Conservation (phyloP, 2,888 invertebrate genomes). For the Rambutsinella grinnellia region DNA sequence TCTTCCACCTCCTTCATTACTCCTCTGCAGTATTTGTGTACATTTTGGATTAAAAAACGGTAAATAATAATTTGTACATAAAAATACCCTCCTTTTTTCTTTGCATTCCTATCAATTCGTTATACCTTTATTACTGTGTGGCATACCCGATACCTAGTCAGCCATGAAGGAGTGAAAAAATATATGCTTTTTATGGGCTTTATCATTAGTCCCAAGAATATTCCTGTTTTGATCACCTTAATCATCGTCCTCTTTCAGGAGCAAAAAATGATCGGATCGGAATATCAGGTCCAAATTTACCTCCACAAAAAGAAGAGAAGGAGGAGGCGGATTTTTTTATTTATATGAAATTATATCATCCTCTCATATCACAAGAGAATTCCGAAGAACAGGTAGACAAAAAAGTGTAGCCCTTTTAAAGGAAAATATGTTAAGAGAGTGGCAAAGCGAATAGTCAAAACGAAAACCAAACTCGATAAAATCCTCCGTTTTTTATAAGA, state of each 20-base stretch:
- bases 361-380: not conserved
- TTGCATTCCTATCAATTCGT: conserved; percentile 13
- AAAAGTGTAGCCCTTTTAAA: too few relatives aligned
- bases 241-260: not conserved
- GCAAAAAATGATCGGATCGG: not conserved
- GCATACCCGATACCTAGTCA: not conserved
- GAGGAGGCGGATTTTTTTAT: conserved; percentile 13
- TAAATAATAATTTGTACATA: conserved; percentile 34
- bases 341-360: not conserved
- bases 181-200: not conserved
- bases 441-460: too few relatives aligned
- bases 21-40: not conserved
- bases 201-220: not conserved
- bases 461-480: not conserved
- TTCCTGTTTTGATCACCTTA: not conserved
- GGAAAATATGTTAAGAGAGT: too few relatives aligned
- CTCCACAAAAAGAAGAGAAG: not conserved
- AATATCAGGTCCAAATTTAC: not conserved
- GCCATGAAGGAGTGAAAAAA: not conserved
- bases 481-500: not conserved
- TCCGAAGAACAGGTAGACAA: not conserved
- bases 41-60: conserved; percentile 14
- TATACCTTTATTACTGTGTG: conserved; percentile 1
- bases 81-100: conserved; percentile 3
- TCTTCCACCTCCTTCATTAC: not conserved